phyloP scores from a whole-genome alignment of 2,113 vertebrate species.

The Malurus elegans region DNA sequence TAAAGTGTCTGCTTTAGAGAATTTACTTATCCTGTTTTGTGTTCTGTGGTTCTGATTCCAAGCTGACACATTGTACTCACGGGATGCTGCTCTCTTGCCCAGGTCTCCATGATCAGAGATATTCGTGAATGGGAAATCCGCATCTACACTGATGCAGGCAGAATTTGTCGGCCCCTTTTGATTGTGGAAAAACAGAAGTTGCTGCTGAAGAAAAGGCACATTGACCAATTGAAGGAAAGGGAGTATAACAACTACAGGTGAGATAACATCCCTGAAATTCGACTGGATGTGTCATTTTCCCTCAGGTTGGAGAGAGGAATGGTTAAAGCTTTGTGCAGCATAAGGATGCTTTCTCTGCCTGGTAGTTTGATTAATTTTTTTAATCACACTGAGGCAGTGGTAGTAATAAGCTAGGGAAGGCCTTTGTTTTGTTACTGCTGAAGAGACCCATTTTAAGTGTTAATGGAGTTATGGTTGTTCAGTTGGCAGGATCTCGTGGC shows the following conservation, averaged over 20 bases:
- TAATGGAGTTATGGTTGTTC: neutral
- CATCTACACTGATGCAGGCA: conserved; percentile 95
- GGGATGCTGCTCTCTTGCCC: neutral
- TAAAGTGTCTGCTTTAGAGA: neutral
- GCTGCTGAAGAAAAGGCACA: conserved; percentile 94
- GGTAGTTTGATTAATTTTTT: neutral
- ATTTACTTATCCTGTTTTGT: neutral
- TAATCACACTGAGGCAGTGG: neutral
- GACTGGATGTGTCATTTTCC: neutral
- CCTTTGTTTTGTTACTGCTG: neutral
- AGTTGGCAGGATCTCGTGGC: conserved; percentile 99
- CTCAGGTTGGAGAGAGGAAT: neutral
- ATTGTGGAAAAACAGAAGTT: conserved; percentile 98
- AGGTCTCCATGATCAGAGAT: conserved; percentile 99
- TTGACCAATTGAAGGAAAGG: conserved; percentile 95
- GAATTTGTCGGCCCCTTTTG: conserved; percentile 93
- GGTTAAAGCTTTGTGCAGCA: neutral
- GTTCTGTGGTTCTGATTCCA: neutral
- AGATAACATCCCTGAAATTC: neutral
- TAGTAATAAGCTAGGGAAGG: neutral
- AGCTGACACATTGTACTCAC: neutral
- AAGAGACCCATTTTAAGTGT: neutral
- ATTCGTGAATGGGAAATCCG: conserved; percentile 96
- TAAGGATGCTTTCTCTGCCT: neutral
- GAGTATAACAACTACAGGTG: conserved; percentile 99